Evolutionary conservation across 2,888 invertebrate species (phyloP).

Genomic region (Drosophila engyochracea): DNA sequence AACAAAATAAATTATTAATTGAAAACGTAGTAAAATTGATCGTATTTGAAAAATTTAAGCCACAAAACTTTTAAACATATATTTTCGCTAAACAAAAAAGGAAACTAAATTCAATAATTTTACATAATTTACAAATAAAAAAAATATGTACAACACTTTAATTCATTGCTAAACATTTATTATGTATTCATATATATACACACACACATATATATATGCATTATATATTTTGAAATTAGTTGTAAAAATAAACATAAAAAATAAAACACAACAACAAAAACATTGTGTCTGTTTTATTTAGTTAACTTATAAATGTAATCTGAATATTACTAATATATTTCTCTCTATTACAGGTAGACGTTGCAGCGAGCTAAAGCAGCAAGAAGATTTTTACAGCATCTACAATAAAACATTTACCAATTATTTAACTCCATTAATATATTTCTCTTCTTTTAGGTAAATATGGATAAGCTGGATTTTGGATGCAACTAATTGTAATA

Average conservation of each 20-base stretch:
- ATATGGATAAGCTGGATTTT: conserved; percentile 11
- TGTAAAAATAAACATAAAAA: conserved; percentile 71
- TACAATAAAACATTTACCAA: background rate
- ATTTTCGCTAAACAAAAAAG: conserved; percentile 47
- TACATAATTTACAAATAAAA: conserved; percentile 44
- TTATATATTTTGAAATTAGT: conserved; percentile 74
- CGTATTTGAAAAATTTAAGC: conserved; percentile 46
- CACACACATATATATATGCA: conserved; percentile 52
- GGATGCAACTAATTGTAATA: conserved; percentile 19
- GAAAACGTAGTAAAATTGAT: conserved; percentile 62
- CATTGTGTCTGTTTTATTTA: conserved; percentile 32
- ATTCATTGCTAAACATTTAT: conserved; percentile 71
- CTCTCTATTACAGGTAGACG: conserved; percentile 72
- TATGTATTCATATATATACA: conserved; percentile 54
- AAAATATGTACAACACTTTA: conserved; percentile 60
- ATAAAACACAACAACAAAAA: conserved; percentile 51
- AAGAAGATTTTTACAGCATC: background rate
- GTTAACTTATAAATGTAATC: background rate
- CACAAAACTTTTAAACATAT: conserved; percentile 40
- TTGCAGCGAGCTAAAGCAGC: background rate
- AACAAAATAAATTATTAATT: background rate
- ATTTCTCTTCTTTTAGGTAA: conserved; percentile 65
- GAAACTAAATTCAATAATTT: conserved; percentile 30
- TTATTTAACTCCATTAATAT: conserved; percentile 55
- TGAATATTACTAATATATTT: conserved; percentile 77